phyloP scores from a whole-genome alignment of 2,113 vertebrate genomes.

The Hippopotamus amphibius region DNA sequence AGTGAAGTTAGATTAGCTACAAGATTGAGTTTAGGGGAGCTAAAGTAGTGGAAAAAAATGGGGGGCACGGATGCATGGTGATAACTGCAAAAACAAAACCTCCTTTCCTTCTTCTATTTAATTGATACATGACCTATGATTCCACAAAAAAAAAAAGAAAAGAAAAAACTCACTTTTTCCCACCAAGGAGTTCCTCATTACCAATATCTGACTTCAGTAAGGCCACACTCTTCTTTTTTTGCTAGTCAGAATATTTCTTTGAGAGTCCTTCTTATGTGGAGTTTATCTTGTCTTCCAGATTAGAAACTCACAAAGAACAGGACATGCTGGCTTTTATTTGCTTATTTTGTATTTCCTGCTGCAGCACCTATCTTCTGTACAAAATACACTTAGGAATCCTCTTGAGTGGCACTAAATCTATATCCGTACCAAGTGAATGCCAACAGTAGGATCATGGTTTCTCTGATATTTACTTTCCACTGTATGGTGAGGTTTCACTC shows the following conservation, averaged over 20 bases:
- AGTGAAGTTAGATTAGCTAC: not conserved
- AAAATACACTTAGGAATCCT: not conserved
- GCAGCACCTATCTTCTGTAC: not conserved
- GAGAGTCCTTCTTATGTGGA: not conserved
- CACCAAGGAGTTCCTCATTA: not conserved
- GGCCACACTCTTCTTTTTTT: not conserved
- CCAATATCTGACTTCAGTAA: not conserved
- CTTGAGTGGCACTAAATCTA: not conserved
- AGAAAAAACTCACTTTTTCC: not conserved
- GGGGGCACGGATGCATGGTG: not conserved
- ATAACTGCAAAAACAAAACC: not conserved
- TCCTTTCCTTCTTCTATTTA: not conserved
- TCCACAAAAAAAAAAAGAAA: not conserved
- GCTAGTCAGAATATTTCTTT: not conserved
- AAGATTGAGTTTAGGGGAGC: not conserved
- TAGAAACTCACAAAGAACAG: not conserved
- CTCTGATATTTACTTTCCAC: not conserved
- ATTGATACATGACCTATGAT: not conserved
- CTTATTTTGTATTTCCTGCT: not conserved
- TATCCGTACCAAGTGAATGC: not conserved
- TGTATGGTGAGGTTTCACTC: not conserved
- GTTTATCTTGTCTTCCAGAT: not conserved
- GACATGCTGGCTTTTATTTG: not conserved
- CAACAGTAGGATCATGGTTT: not conserved
- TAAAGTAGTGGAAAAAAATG: not conserved